Evolutionary conservation across 2,113 vertebrate genomes (phyloP).

Genomic region (Thymallus thymallus): DNA sequence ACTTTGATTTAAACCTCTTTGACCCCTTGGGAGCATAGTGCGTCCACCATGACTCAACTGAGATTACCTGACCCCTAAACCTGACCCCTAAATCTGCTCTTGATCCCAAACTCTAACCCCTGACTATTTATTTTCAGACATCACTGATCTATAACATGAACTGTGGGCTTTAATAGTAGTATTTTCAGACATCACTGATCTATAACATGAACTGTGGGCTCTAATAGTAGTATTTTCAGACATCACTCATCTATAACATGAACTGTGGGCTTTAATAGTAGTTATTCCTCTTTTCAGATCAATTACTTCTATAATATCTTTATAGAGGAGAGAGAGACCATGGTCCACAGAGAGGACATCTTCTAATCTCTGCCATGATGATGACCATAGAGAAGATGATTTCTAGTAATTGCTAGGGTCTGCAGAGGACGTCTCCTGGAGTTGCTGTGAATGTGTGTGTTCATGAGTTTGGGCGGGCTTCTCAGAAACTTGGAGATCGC

Average conservation of each 20-base stretch:
- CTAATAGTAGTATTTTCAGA: background rate
- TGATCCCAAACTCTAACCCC: too few relatives aligned
- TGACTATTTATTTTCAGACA: too few relatives aligned
- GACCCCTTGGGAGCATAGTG: too few relatives aligned
- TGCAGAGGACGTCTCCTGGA: background rate
- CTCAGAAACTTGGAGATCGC: conserved; percentile 33
- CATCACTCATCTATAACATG: too few relatives aligned
- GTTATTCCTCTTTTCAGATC: conserved; percentile 40
- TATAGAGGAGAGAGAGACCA: background rate
- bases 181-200: conserved; percentile 42
- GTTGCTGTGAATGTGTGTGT: background rate
- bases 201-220: background rate
- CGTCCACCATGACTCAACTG: too few relatives aligned
- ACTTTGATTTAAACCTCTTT: too few relatives aligned
- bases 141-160: background rate
- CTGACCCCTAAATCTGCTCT: too few relatives aligned
- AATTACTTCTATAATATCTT: background rate
- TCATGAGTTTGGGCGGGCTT: background rate
- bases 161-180: conserved; percentile 1
- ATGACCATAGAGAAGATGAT: conserved; percentile 2
- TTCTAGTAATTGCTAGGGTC: conserved; percentile 3
- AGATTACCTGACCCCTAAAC: too few relatives aligned
- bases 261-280: conserved; percentile 10
- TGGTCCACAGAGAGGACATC: too few relatives aligned
- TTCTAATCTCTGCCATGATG: background rate